These are phyloP conservation scores for Tetrao urogallus DNA, from an alignment of 2,113 vertebrate species.

Conservation along the genomic window DNA sequence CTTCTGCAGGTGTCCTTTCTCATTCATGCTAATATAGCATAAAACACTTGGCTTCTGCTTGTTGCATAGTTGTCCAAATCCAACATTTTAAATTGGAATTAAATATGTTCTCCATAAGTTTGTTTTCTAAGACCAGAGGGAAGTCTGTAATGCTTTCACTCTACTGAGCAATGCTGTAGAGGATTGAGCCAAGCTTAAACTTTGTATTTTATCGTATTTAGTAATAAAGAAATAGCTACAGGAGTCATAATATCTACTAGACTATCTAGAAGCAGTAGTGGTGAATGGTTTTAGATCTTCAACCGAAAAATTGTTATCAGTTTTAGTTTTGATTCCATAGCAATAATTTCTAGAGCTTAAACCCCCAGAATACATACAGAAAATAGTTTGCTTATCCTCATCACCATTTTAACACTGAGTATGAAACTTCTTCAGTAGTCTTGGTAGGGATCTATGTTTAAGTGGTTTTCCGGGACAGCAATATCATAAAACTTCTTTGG, in stretches of 20 bases:
- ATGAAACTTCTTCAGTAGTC: background rate
- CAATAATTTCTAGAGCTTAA: background rate
- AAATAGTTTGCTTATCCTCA: background rate
- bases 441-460: background rate
- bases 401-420: background rate
- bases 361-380: background rate
- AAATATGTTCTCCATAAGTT: background rate
- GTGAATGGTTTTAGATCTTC: background rate
- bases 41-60: background rate
- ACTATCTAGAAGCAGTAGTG: background rate
- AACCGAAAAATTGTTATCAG: background rate
- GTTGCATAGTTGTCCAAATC: background rate
- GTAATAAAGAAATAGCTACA: background rate
- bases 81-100: background rate
- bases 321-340: background rate
- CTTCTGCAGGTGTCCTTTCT: background rate
- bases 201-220: background rate
- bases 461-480: background rate
- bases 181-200: background rate
- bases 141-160: background rate
- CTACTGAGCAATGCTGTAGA: background rate
- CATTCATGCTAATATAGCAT: background rate
- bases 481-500: background rate
- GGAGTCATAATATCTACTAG: background rate
- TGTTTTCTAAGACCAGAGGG: background rate